Conservation (phyloP, 2,797 vertebrate genomes). For the Petrocephalus sullivani region DNA sequence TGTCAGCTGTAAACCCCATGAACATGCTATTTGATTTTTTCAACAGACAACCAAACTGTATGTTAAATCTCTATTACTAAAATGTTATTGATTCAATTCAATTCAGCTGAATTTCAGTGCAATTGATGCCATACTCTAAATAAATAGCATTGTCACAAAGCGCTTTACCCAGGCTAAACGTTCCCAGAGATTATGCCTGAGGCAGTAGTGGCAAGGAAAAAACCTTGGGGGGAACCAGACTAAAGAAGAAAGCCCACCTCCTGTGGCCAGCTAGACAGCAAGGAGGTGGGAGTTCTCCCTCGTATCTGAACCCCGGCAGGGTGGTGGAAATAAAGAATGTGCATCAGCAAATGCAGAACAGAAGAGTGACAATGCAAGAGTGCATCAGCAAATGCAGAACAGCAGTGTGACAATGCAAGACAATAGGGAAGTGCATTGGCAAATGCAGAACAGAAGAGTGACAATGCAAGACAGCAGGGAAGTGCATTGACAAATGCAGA, state of each 20-base stretch:
- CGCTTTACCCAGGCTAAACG: neutral
- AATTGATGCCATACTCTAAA: neutral
- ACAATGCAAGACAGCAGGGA: neutral
- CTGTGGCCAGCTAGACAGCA: neutral
- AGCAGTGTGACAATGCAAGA: neutral
- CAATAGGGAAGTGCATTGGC: neutral
- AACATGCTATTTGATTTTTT: neutral
- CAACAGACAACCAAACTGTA: neutral
- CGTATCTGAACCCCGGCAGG: no score
- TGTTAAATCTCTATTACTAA: neutral
- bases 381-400: no score
- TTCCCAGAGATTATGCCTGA: neutral
- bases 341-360: neutral
- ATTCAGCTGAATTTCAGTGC: neutral
- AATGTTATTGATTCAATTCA: neutral
- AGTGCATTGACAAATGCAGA: neutral
- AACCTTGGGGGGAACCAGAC: neutral
- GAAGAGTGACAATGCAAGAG: neutral
- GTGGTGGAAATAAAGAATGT: neutral
- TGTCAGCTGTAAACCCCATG: neutral
- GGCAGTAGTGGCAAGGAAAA: neutral
- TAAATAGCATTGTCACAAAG: neutral
- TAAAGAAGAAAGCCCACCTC: neutral
- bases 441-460: neutral
- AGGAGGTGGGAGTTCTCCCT: neutral